phyloP scores from a whole-genome alignment of 53 echinoderm and acorn worm species.

The Echinarachnius parma region DNA sequence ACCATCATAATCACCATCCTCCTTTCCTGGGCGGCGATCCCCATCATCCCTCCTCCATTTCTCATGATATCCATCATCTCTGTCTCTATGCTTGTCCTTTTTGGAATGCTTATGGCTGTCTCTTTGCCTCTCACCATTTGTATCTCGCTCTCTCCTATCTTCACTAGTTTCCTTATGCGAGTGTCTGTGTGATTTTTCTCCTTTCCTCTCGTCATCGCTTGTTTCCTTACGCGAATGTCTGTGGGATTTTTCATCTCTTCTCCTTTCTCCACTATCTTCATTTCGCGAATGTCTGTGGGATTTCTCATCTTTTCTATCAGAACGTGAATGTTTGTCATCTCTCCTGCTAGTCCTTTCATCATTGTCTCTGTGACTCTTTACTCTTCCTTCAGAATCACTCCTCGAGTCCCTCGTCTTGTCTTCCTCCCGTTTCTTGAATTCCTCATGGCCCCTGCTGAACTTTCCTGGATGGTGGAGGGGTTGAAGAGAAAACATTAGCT shows the following conservation, averaged over 20 bases:
- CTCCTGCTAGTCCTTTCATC: slow-evolving; percentile 17
- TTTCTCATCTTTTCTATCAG: neutral
- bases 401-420: slow-evolving; percentile 22
- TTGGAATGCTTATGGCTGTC: slow-evolving; percentile 30
- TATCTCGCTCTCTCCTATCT: slow-evolving; percentile 31
- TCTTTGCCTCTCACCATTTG: slow-evolving; percentile 39
- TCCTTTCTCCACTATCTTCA: slow-evolving; percentile 24
- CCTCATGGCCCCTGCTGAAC: slow-evolving; percentile 76
- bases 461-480: no score
- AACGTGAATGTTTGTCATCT: slow-evolving; percentile 18
- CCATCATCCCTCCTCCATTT: slow-evolving; percentile 7
- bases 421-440: slow-evolving; percentile 28
- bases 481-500: no score
- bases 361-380: slow-evolving; percentile 8
- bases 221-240: slow-evolving; percentile 46
- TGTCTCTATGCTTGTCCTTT: slow-evolving; percentile 17
- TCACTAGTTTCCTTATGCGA: no score
- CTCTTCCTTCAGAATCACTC: slow-evolving; percentile 6
- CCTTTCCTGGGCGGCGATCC: slow-evolving; percentile 1
- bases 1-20: neutral
- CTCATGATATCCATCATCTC: neutral
- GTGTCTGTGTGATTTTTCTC: no score
- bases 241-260: slow-evolving; percentile 8
- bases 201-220: slow-evolving; percentile 25
- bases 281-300: neutral